phyloP scores from a whole-genome alignment of 2,797 vertebrate genomes.

The Alfaro cultratus region DNA sequence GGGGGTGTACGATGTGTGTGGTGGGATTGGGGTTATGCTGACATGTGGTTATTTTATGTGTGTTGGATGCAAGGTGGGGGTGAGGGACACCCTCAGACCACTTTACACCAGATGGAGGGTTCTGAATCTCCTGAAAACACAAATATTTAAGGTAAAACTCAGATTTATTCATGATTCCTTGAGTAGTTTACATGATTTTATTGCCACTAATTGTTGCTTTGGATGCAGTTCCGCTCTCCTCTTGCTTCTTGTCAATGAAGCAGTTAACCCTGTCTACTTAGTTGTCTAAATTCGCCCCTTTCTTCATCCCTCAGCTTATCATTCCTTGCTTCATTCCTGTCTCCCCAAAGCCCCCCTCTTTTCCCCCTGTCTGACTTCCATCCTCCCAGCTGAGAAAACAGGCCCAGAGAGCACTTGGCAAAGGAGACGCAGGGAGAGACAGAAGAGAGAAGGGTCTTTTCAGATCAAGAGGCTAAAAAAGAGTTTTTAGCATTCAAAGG shows the following conservation, averaged over 20 bases:
- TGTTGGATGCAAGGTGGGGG: slow-evolving; percentile 27
- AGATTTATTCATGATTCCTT: neutral
- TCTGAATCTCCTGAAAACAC: slow-evolving; percentile 50
- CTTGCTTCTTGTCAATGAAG: neutral
- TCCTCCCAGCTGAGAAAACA: slow-evolving; percentile 82
- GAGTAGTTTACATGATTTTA: slow-evolving; percentile 1
- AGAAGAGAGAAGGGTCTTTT: slow-evolving; percentile 65
- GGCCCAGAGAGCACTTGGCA: slow-evolving; percentile 69
- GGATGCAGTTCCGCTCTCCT: slow-evolving; percentile 12
- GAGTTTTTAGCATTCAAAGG: slow-evolving; percentile 69
- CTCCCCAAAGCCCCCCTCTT: slow-evolving; percentile 23
- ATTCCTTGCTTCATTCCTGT: slow-evolving; percentile 36
- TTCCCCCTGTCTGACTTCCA: slow-evolving; percentile 68
- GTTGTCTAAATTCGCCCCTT: slow-evolving; percentile 19
- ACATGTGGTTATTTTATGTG: slow-evolving; percentile 15
- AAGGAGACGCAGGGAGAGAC: slow-evolving; percentile 51
- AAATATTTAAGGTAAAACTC: slow-evolving; percentile 17
- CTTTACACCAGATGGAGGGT: slow-evolving; percentile 64
- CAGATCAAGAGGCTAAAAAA: slow-evolving; percentile 52
- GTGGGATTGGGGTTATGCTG: slow-evolving; percentile 50
- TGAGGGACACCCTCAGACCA: slow-evolving; percentile 51
- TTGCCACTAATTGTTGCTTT: neutral
- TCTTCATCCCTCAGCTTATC: slow-evolving; percentile 18
- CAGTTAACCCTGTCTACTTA: slow-evolving; percentile 15
- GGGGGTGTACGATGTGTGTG: slow-evolving; percentile 28